These are phyloP conservation scores for Corythoichthys haematopterus DNA, from an alignment of 2,113 vertebrate genomes.

Conservation along the genomic window DNA sequence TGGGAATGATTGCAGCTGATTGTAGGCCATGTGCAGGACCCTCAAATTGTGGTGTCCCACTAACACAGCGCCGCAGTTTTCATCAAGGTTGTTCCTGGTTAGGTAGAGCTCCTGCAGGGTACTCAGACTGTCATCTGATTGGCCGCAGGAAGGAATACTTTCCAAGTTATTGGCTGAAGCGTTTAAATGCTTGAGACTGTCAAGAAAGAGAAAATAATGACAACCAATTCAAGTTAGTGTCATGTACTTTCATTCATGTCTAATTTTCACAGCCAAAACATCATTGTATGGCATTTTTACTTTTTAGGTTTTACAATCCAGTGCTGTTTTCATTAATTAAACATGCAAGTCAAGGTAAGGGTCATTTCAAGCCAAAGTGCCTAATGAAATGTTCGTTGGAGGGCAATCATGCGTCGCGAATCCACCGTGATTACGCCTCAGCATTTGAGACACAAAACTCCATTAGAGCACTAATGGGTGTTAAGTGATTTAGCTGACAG, in stretches of 20 bases:
- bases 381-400: not conserved
- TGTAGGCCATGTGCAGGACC: slow-evolving; percentile 89
- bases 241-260: too few relatives aligned
- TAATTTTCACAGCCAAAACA: too few relatives aligned
- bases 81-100: slow-evolving; percentile 84
- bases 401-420: slow-evolving; percentile 31
- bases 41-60: slow-evolving; percentile 83
- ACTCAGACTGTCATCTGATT: slow-evolving; percentile 85
- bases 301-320: not conserved
- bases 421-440: slow-evolving; percentile 29
- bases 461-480: slow-evolving; percentile 59
- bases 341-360: too few relatives aligned
- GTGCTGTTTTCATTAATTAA: not conserved
- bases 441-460: slow-evolving; percentile 52
- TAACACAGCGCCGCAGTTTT: slow-evolving; percentile 82
- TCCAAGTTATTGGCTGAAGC: slow-evolving; percentile 89
- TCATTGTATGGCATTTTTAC: too few relatives aligned
- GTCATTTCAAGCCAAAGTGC: not conserved
- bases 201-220: slow-evolving; percentile 19
- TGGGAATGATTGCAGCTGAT: slow-evolving; percentile 88
- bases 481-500: slow-evolving; percentile 62
- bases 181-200: slow-evolving; percentile 92
- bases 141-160: slow-evolving; percentile 79
- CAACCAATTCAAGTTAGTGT: not conserved
- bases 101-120: slow-evolving; percentile 89